phyloP scores from a whole-genome alignment of 2,113 vertebrate species.

The Bos javanicus region DNA sequence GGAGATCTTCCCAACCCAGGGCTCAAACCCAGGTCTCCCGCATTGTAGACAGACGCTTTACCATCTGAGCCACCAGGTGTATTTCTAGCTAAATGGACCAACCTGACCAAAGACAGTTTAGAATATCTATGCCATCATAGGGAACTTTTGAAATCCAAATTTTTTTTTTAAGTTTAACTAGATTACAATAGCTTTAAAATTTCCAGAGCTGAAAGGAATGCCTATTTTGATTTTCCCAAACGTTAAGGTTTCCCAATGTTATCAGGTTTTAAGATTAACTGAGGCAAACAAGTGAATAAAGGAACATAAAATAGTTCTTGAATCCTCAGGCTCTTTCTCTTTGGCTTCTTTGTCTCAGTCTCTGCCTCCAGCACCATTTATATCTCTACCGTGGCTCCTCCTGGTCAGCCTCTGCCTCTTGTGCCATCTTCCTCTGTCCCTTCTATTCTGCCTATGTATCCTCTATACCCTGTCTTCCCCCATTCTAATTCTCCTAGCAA shows the following conservation, averaged over 20 bases:
- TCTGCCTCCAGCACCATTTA: background rate
- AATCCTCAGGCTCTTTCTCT: background rate
- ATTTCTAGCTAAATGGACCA: background rate
- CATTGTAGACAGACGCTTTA: too few species aligned
- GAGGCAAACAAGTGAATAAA: background rate
- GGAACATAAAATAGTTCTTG: background rate
- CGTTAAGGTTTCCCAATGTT: background rate
- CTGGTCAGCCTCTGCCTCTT: background rate
- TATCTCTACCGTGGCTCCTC: background rate
- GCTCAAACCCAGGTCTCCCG: too few species aligned
- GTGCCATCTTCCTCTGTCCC: background rate
- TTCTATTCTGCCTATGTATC: background rate
- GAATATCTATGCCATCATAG: background rate
- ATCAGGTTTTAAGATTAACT: background rate
- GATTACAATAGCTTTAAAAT: background rate
- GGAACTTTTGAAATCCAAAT: background rate
- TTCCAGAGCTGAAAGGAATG: background rate
- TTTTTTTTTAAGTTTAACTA: background rate
- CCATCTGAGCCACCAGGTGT: too few species aligned
- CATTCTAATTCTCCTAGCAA: background rate
- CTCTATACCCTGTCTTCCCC: background rate
- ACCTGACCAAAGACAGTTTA: background rate
- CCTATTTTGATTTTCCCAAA: background rate
- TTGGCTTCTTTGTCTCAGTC: background rate
- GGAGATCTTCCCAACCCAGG: too few species aligned